These are phyloP conservation scores for Channa argus DNA, from an alignment of 2,113 vertebrate genomes.

Conservation along the genomic window DNA sequence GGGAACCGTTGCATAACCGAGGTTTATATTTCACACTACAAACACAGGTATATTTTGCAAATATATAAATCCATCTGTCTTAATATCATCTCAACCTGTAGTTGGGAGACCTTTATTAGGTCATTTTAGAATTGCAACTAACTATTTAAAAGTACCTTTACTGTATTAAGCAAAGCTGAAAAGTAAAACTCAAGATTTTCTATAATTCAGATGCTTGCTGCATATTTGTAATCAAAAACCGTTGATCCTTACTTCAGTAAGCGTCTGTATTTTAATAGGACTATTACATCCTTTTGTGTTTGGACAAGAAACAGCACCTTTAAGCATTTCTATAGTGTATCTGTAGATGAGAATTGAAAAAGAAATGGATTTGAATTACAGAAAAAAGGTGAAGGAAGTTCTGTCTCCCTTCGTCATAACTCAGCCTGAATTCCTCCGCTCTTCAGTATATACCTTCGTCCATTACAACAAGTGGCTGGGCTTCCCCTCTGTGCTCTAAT, in stretches of 20 bases:
- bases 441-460: conserved; percentile 16
- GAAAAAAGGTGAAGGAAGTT: conserved; percentile 25
- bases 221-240: conserved; percentile 38
- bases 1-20: conserved; percentile 67
- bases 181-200: conserved; percentile 41
- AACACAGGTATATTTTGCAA: conserved; percentile 49
- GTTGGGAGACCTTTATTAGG: conserved; percentile 31
- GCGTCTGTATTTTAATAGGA: conserved; percentile 38
- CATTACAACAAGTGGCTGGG: conserved; percentile 64
- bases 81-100: conserved; percentile 48
- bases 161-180: conserved; percentile 32
- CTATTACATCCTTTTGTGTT: conserved; percentile 22
- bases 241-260: conserved; percentile 38
- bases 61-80: conserved; percentile 46
- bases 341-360: neutral
- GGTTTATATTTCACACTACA: conserved; percentile 60
- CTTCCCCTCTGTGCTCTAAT: conserved; percentile 75
- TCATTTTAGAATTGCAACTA: conserved; percentile 28
- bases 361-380: conserved; percentile 24
- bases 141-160: neutral
- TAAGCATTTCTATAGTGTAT: neutral
- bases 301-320: conserved; percentile 15
- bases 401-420: neutral
- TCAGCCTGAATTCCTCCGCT: conserved; percentile 29
- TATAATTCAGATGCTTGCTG: conserved; percentile 46